phyloP scores from a whole-genome alignment of 2,113 vertebrate genomes.

The Amazona guildingii region DNA sequence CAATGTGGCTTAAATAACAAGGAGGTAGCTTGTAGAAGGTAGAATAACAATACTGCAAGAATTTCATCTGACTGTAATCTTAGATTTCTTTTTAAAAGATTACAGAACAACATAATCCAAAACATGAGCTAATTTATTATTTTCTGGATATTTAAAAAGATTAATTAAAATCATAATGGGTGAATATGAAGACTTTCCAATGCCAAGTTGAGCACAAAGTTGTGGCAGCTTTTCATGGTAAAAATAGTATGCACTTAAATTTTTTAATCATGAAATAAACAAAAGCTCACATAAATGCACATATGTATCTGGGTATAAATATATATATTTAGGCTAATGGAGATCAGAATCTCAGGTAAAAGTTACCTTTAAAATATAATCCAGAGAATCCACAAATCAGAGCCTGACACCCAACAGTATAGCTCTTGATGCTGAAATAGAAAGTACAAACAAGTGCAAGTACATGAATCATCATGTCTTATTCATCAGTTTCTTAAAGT shows the following conservation, averaged over 20 bases:
- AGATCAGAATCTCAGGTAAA: neutral
- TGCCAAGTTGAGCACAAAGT: neutral
- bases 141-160: neutral
- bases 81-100: neutral
- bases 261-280: neutral
- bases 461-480: neutral
- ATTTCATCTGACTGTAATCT: neutral
- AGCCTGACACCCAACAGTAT: neutral
- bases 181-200: neutral
- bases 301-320: neutral
- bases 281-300: neutral
- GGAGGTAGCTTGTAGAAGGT: neutral
- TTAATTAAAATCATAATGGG: neutral
- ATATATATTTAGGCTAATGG: neutral
- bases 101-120: neutral
- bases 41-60: neutral
- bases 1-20: neutral
- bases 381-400: neutral
- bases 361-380: neutral
- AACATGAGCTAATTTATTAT: neutral
- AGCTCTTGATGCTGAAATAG: neutral
- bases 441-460: neutral
- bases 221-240: neutral
- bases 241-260: neutral
- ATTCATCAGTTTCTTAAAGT: neutral